Evolutionary conservation across 1,140 invertebrate genomes (phyloP), one percentile per base, ranked within the genome.

Genomic region (Drosophila nigrodunni): DNA sequence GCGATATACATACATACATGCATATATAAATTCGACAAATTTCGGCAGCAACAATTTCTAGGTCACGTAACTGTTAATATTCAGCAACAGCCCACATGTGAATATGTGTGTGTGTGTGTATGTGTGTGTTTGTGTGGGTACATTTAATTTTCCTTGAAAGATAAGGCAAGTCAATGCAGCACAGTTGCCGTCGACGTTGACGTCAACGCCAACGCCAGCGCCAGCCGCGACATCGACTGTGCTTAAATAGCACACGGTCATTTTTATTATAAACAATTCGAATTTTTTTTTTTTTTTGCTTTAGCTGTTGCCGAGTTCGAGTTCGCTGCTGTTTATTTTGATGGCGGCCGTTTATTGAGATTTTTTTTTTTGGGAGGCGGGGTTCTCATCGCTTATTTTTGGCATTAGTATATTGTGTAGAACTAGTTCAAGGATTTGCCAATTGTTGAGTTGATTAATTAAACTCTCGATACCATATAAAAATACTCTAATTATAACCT

Each of bases 201-300:
- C 52, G 52, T 44, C 57, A 60, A 70, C 78, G 37, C 7, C 44
- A 49, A 11, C 47, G 72, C 52, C 54, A 21, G 9, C 47, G 72
- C 52, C 54, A 21, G 9, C 82, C 49, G 67, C 52, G 39, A 13
- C 71, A 11, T 46, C 69, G 79, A 50, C 79, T 54, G 80, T 60
- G 83, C 77, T 82, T 88, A 90, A 90, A 90, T 90, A 87, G 86
- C 81, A 90, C 86, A 90, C 86, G 86, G 86, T 86, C 86, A 90
- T 90, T 90, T 90, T 90, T 90, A 86, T 90, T 89, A 89, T 89
- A 89, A 89, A 89, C 85, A 89, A 89, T 89, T 81, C 86, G 85
- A 88, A 78, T 71, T 74, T 66, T 39, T 43, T 34, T 78, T 39
- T 61, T 60, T 52, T 25, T 55, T 71, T 59, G 70, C 74, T 44